phyloP scores from a whole-genome alignment of 2,888 invertebrate species.

The Halictus quadricinctus region DNA sequence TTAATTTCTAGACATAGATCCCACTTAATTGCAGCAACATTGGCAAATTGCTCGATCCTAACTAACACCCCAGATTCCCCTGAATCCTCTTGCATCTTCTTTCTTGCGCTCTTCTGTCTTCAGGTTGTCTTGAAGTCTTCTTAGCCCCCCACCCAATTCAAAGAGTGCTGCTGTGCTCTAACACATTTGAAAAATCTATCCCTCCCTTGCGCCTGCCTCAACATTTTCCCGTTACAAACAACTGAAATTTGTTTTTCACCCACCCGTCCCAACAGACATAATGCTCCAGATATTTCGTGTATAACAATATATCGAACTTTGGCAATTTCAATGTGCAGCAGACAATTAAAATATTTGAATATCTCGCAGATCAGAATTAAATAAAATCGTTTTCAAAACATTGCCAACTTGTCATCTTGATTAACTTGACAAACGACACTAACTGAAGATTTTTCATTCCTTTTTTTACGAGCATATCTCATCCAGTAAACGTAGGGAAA shows the following conservation, averaged over 20 bases:
- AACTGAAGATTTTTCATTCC: constrained; percentile 42
- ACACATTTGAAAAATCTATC: constrained; percentile 45
- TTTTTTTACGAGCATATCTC: constrained; percentile 41
- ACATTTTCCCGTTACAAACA: constrained; percentile 31
- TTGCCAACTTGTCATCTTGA: constrained; percentile 45
- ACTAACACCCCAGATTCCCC: constrained; percentile 55
- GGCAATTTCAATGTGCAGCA: constrained; percentile 43
- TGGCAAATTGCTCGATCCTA: constrained; percentile 42
- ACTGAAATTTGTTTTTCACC: constrained; percentile 41
- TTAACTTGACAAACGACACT: constrained; percentile 45
- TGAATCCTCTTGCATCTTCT: constrained; percentile 81
- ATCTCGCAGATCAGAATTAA: constrained; percentile 45
- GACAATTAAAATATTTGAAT: constrained; percentile 45
- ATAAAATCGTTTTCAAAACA: constrained; percentile 45
- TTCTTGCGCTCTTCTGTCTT: constrained; percentile 83
- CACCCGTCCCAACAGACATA: constrained; percentile 34
- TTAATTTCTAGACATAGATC: constrained; percentile 39
- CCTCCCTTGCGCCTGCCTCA: constrained; percentile 39
- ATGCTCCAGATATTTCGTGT: constrained; percentile 35
- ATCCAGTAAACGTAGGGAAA: constrained; percentile 47
- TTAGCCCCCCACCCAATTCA: constrained; percentile 73
- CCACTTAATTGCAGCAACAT: constrained; percentile 28
- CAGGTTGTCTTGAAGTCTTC: constrained; percentile 82
- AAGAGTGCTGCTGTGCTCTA: constrained; percentile 56
- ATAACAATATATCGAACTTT: constrained; percentile 37